Base-by-base conservation (phyloP, 2,888 invertebrate species). In the Archips xylosteana region DNA sequence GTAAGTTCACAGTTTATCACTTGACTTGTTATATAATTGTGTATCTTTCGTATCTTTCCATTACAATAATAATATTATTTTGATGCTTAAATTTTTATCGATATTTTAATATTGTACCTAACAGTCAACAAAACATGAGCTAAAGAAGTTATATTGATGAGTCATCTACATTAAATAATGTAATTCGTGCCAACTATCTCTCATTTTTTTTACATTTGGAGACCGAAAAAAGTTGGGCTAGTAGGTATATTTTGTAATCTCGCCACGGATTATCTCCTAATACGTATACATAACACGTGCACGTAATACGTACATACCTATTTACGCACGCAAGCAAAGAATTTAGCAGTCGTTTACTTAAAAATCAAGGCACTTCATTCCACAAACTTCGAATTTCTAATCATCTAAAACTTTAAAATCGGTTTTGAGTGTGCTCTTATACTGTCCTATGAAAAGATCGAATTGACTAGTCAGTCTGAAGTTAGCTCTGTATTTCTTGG, bases 401-500 rank as follows among this genome's bases (percentile, higher is more conserved):
- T n/a, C 78, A 68, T 79, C 75, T 36, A 85, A 76, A n/a, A 87
- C 62, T 13, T 80, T 85, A 0, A 90, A 90, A 10, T 88, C 83
- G 32, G 80, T 89, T 78, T 88, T 88, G 42, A 85, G 66, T 0
- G 88, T 83, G 79, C 85, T 84, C 79, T 86, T 86, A 57, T 92
- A 82, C 76, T 94, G 93, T 5, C 89, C 88, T 75, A 94, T 80
- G 36, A 90, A 87, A 57, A 91, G 83, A 69, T 91, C 90, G 32
- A 91, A 81, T 51, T 87, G 85, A 5, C 85, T 82, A 2, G 86
- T 91, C 78, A 91, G 75, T 76, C 90, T 89, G 76, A 94, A 95
- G 34, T 95, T 90, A 1, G 96, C 89, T 45, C 92, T 94, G 80
- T 96, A 97, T 80, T 97, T 96, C 54, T 95, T 82, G 79, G 96